Conservation (phyloP, 2,797 vertebrate species). For the Dendrocincla tyrannina region DNA sequence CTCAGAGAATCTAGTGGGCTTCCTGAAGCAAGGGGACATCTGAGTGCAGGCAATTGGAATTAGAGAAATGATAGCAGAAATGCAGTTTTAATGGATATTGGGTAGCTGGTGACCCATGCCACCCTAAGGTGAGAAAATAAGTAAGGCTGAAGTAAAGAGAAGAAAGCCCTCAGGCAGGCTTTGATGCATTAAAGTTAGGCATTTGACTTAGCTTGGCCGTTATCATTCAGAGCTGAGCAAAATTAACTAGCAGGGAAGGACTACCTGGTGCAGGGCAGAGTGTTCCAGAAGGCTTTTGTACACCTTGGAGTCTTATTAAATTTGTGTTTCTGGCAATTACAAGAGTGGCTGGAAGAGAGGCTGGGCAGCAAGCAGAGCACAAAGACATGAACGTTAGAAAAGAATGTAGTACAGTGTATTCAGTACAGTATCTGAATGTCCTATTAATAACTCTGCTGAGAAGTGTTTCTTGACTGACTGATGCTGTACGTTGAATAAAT, state of each 20-base stretch:
- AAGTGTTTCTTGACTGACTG: neutral
- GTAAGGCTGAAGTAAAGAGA: neutral
- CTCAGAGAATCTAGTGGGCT: neutral
- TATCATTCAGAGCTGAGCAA: neutral
- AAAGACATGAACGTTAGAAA: neutral
- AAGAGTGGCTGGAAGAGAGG: neutral
- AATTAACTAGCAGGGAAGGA: neutral
- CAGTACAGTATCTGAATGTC: neutral
- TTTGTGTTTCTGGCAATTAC: neutral
- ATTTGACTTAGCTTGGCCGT: neutral
- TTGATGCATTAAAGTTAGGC: neutral
- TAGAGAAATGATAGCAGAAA: neutral
- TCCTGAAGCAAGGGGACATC: neutral
- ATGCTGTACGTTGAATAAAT: neutral
- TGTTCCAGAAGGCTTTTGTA: neutral
- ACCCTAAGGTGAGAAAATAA: neutral
- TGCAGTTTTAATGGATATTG: neutral
- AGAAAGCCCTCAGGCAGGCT: neutral
- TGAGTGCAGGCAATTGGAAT: neutral
- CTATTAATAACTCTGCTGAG: neutral
- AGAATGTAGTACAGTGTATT: neutral
- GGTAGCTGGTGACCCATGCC: neutral
- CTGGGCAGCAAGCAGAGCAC: neutral
- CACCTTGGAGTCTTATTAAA: neutral
- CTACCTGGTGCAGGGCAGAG: neutral